phyloP scores from a whole-genome alignment of 2,888 invertebrate genomes.

The Scrobipalpa costella region DNA sequence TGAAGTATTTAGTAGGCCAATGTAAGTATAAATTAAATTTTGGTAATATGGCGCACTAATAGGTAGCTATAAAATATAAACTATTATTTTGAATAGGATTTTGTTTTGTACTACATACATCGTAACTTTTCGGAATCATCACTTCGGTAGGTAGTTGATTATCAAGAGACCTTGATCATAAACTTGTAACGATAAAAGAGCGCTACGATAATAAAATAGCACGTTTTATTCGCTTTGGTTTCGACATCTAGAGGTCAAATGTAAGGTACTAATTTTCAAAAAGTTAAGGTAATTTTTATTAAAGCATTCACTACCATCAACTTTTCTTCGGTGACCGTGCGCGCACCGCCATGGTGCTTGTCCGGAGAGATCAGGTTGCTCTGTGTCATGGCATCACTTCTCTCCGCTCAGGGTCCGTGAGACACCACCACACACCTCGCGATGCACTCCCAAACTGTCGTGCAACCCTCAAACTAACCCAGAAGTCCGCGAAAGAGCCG shows the following conservation, averaged over 20 bases:
- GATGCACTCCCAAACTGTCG: constrained; percentile 29
- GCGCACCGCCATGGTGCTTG: constrained; percentile 59
- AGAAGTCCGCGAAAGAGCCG: background rate
- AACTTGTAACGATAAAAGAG: background rate
- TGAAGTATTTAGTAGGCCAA: too few relatives aligned
- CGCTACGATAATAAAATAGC: background rate
- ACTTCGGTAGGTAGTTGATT: background rate
- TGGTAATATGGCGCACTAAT: too few relatives aligned
- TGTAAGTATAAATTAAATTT: too few relatives aligned
- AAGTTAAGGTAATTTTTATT: background rate
- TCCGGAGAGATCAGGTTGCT: constrained; percentile 59
- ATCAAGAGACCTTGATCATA: constrained; percentile 1
- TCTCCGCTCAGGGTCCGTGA: constrained; percentile 26
- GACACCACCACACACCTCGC: constrained; percentile 30
- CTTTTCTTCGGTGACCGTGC: constrained; percentile 72
- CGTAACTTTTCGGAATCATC: background rate
- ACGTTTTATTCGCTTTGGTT: background rate
- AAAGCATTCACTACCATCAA: constrained; percentile 58
- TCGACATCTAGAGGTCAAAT: background rate
- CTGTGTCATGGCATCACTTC: constrained; percentile 68
- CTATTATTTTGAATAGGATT: too few relatives aligned
- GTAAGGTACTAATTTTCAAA: background rate
- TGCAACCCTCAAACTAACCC: constrained; percentile 15
- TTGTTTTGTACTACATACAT: background rate
- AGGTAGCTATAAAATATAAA: too few relatives aligned